These are phyloP conservation scores for Onchidella celtica DNA, from an alignment of 2,888 invertebrate species.

Conservation along the genomic window DNA sequence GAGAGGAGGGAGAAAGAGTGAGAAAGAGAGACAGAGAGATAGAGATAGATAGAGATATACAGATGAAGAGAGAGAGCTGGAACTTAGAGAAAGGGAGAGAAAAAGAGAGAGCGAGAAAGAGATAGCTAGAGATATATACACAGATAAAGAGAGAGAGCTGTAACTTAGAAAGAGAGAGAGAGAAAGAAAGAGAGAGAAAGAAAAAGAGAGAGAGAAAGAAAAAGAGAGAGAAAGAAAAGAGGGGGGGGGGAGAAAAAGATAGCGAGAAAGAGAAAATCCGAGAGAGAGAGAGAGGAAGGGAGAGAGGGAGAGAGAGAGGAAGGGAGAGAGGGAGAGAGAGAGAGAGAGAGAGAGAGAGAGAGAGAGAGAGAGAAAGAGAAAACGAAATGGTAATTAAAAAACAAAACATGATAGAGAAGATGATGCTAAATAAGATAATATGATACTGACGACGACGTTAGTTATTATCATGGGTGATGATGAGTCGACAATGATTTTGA, in stretches of 20 bases:
- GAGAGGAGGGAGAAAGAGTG: too few relatives aligned
- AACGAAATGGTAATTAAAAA: background rate
- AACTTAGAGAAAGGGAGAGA: constrained; percentile 31
- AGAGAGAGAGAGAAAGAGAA: background rate
- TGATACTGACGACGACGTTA: too few relatives aligned
- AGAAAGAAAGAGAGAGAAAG: constrained; percentile 3
- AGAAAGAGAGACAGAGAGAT: too few relatives aligned
- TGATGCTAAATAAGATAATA: too few relatives aligned
- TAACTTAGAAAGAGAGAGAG: constrained; percentile 7
- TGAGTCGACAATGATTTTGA: too few relatives aligned
- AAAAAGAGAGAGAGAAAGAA: constrained; percentile 32
- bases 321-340: constrained; percentile 30
- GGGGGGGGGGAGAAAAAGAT: background rate
- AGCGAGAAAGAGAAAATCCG: too few relatives aligned
- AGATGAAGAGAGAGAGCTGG: too few relatives aligned
- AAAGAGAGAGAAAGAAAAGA: constrained; percentile 16
- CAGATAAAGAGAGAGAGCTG: constrained; percentile 37
- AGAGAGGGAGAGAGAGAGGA: constrained; percentile 35
- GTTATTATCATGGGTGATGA: too few relatives aligned
- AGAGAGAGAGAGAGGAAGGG: too few relatives aligned
- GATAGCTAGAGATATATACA: constrained; percentile 46
- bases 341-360: constrained; percentile 19
- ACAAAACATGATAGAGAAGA: too few relatives aligned
- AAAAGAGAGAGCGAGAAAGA: constrained; percentile 35
- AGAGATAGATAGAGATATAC: too few relatives aligned